phyloP scores from a whole-genome alignment of 1,140 invertebrate species.

The Aradophagus sp. region DNA sequence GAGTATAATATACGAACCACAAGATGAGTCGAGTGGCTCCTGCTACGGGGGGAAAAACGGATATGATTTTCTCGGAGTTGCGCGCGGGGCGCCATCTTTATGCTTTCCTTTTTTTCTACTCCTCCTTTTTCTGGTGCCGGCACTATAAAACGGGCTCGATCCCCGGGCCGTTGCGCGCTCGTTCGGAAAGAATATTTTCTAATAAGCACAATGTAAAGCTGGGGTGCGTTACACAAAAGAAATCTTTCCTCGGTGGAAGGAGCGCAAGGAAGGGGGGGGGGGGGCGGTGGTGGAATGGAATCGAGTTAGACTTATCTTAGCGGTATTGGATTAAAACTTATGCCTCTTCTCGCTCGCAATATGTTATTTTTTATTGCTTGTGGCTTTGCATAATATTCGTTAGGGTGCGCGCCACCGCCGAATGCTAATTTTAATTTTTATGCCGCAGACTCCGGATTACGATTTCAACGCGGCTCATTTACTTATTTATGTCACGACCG shows the following conservation, averaged over 20 bases:
- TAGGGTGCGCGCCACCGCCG: slow-evolving; percentile 61
- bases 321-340: slow-evolving; percentile 77
- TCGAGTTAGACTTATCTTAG: slow-evolving; percentile 71
- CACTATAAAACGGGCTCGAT: slow-evolving; percentile 56
- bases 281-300: slow-evolving; percentile 42
- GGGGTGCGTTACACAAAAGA: slow-evolving; percentile 74
- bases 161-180: slow-evolving; percentile 46
- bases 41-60: slow-evolving; percentile 32
- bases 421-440: slow-evolving; percentile 75
- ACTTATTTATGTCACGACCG: slow-evolving; percentile 64
- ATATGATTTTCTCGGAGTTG: slow-evolving; percentile 47
- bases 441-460: slow-evolving; percentile 63
- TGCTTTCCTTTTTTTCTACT: too few species aligned
- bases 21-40: slow-evolving; percentile 41
- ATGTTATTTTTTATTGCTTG: slow-evolving; percentile 76
- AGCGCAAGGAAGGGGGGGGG: background rate
- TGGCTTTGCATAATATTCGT: slow-evolving; percentile 75
- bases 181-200: slow-evolving; percentile 72
- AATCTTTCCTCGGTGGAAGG: slow-evolving; percentile 65
- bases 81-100: too few species aligned
- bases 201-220: slow-evolving; percentile 75
- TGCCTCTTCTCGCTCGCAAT: slow-evolving; percentile 72
- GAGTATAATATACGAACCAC: slow-evolving; percentile 45
- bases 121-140: slow-evolving; percentile 36
- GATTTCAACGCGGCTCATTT: slow-evolving; percentile 68